Conservation (phyloP, 2,888 invertebrate species). For the Eudemis profundana region DNA sequence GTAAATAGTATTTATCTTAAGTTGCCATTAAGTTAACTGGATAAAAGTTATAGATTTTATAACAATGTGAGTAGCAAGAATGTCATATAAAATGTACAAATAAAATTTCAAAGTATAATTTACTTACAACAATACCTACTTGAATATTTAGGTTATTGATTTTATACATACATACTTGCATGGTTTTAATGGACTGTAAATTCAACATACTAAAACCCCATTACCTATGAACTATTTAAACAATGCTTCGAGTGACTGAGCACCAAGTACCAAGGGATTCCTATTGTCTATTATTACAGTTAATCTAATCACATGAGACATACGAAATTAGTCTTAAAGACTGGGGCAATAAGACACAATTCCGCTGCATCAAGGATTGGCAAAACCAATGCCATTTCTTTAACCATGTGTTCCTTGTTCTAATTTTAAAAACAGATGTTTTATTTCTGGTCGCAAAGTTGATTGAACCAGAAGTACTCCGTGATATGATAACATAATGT, state of each 20-base stretch:
- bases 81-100: no score
- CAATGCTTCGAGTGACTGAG: conserved; percentile 6
- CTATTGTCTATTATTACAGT: conserved; percentile 40
- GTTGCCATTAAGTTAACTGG: no score
- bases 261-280: conserved; percentile 28
- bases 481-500: conserved; percentile 22
- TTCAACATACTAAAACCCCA: neutral
- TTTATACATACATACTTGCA: neutral
- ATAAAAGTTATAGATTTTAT: no score
- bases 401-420: conserved; percentile 40
- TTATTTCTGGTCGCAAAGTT: conserved; percentile 38
- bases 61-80: no score
- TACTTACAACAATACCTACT: no score
- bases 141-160: neutral
- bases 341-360: neutral
- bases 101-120: no score
- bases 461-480: conserved; percentile 36
- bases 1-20: no score
- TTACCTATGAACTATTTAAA: neutral
- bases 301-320: conserved; percentile 13
- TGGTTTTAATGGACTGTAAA: neutral
- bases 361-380: conserved; percentile 5
- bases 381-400: conserved; percentile 39
- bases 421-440: conserved; percentile 43
- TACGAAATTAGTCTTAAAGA: neutral